Percentiles rank a stretch among this genome's conserved stretches.
Evolutionary conservation across 1,140 invertebrate species (phyloP).

Genomic region (Drosophila nigromelanica): DNA sequence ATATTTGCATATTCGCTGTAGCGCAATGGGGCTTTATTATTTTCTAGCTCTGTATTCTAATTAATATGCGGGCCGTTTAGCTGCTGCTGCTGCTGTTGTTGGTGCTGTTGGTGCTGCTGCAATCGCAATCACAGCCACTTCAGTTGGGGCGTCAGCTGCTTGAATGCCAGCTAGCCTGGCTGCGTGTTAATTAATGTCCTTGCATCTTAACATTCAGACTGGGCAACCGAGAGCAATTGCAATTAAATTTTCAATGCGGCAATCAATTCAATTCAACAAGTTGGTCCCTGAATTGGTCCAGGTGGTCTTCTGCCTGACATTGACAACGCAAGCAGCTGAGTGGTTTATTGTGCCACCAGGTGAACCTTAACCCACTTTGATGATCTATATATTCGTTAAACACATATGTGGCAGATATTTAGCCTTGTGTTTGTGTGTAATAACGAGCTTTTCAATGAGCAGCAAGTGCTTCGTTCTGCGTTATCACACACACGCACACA

Average conservation of each 20-base stretch:
- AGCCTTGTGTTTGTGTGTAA: constrained; percentile 36
- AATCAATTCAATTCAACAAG: constrained; percentile 82
- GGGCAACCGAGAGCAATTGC: constrained; percentile 51
- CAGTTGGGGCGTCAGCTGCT: constrained; percentile 38
- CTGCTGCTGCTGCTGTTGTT: constrained; percentile 8
- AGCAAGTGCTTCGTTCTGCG: constrained; percentile 32
- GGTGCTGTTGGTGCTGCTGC: constrained; percentile 13
- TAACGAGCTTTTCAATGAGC: constrained; percentile 53
- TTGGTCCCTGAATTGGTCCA: constrained; percentile 27
- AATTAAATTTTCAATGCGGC: constrained; percentile 76
- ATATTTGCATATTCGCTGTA: constrained; percentile 66
- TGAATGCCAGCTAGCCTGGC: constrained; percentile 10
- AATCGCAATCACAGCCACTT: constrained; percentile 74
- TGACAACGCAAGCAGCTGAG: constrained; percentile 33
- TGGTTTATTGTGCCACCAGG: constrained; percentile 10
- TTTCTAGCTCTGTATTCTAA: constrained; percentile 43
- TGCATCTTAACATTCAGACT: constrained; percentile 73
- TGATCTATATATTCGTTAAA: constrained; percentile 23
- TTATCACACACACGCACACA: constrained; percentile 56
- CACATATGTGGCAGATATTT: constrained; percentile 45
- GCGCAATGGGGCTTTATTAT: background rate
- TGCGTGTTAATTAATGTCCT: constrained; percentile 77
- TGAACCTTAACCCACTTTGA: constrained; percentile 43
- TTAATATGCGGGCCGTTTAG: constrained; percentile 71
- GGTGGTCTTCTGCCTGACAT: constrained; percentile 54